Evolutionary conservation across 1,140 invertebrate genomes (phyloP).

Genomic region (Pseudoatta argentina): DNA sequence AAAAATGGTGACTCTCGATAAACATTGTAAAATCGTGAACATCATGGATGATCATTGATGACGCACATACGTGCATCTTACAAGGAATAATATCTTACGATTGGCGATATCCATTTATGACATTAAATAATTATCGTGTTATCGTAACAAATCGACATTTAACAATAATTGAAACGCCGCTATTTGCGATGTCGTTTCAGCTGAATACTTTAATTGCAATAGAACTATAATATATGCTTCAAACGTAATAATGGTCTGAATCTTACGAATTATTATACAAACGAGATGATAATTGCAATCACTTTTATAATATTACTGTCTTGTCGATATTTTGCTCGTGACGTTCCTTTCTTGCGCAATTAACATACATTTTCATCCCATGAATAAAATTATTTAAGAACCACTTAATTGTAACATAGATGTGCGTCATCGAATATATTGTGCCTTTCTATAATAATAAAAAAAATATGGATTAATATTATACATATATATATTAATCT

Average conservation of each 20-base stretch:
- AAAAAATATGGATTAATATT: background rate
- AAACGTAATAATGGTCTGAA: background rate
- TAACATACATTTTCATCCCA: background rate
- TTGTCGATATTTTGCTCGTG: background rate
- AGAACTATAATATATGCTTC: background rate
- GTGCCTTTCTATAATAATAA: background rate
- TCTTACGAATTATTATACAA: background rate
- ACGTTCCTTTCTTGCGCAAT: background rate
- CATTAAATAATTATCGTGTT: slow-evolving; percentile 33
- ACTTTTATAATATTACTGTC: background rate
- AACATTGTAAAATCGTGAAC: slow-evolving; percentile 47
- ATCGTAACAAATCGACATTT: slow-evolving; percentile 30
- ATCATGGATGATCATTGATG: slow-evolving; percentile 32
- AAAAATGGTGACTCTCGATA: slow-evolving; percentile 12
- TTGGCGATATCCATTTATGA: slow-evolving; percentile 34
- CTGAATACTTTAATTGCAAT: background rate
- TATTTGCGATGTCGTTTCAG: background rate
- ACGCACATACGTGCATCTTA: slow-evolving; percentile 23
- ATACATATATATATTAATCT: too few species aligned
- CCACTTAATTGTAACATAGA: background rate
- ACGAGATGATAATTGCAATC: background rate
- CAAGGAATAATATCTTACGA: slow-evolving; percentile 34
- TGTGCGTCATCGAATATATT: background rate
- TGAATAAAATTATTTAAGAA: slow-evolving; percentile 32
- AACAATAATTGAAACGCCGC: slow-evolving; percentile 6